These are phyloP conservation scores for Tetragonisca angustula DNA, from an alignment of 2,888 invertebrate genomes.

Conservation along the genomic window DNA sequence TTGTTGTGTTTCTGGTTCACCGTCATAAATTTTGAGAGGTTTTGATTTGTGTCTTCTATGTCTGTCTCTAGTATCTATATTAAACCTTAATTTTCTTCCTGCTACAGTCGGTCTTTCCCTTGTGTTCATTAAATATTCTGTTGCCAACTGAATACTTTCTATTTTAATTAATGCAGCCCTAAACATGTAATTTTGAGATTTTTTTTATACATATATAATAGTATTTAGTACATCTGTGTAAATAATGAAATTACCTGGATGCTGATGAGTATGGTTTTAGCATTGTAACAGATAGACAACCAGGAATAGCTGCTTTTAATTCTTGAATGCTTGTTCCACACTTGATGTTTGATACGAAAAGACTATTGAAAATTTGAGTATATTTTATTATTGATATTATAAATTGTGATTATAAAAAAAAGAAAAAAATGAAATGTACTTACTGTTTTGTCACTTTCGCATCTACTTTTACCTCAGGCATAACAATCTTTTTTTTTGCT, in stretches of 20 bases:
- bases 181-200: constrained; percentile 17
- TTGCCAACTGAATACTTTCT: constrained; percentile 62
- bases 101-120: constrained; percentile 67
- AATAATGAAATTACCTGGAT: constrained; percentile 39
- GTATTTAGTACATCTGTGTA: neutral
- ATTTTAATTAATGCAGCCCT: constrained; percentile 74
- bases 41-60: constrained; percentile 41
- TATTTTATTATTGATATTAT: constrained; percentile 5
- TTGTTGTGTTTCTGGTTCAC: neutral
- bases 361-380: constrained; percentile 55
- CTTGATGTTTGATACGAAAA: constrained; percentile 75
- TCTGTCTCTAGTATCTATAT: constrained; percentile 67
- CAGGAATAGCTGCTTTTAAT: constrained; percentile 72
- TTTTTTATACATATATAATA: neutral
- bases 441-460: constrained; percentile 70
- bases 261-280: constrained; percentile 60
- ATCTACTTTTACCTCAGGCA: constrained; percentile 65
- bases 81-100: constrained; percentile 63
- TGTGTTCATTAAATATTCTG: constrained; percentile 69
- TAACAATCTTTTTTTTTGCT: constrained; percentile 64
- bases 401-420: neutral
- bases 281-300: constrained; percentile 67
- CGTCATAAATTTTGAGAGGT: constrained; percentile 49
- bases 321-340: constrained; percentile 68
- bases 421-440: constrained; percentile 41